These are phyloP conservation scores for Coreius guichenoti DNA, from an alignment of 2,797 vertebrate species.

Conservation along the genomic window DNA sequence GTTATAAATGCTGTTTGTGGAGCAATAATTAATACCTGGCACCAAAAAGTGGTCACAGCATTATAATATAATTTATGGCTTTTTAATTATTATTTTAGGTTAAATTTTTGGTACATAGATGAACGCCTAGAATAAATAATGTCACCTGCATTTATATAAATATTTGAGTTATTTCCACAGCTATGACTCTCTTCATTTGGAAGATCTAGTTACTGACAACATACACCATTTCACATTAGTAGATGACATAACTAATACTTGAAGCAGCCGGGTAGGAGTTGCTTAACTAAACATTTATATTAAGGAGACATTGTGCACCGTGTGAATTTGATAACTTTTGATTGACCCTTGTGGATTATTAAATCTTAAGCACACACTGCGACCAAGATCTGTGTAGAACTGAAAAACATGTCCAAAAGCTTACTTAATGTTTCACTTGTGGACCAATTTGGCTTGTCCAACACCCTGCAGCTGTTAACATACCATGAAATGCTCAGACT, in stretches of 20 bases:
- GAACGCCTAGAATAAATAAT: neutral
- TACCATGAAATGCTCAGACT: conserved; percentile 12
- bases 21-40: neutral
- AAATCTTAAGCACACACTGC: neutral
- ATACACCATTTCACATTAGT: neutral
- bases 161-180: neutral
- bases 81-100: neutral
- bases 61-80: neutral
- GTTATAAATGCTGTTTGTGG: neutral
- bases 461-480: conserved; percentile 43
- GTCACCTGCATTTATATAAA: neutral
- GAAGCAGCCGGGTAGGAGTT: conserved; percentile 1
- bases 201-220: neutral
- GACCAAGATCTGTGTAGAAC: neutral
- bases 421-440: conserved; percentile 35
- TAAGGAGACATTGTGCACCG: neutral
- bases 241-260: neutral
- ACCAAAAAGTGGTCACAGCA: neutral
- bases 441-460: conserved; percentile 16
- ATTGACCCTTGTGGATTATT: conserved; percentile 20
- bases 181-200: neutral
- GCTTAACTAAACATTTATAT: conserved; percentile 36
- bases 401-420: conserved; percentile 9
- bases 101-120: neutral
- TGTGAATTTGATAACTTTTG: conserved; percentile 39